Evolutionary conservation across 2,113 vertebrate genomes (phyloP).

Genomic region (Sphaerodactylus townsendi): DNA sequence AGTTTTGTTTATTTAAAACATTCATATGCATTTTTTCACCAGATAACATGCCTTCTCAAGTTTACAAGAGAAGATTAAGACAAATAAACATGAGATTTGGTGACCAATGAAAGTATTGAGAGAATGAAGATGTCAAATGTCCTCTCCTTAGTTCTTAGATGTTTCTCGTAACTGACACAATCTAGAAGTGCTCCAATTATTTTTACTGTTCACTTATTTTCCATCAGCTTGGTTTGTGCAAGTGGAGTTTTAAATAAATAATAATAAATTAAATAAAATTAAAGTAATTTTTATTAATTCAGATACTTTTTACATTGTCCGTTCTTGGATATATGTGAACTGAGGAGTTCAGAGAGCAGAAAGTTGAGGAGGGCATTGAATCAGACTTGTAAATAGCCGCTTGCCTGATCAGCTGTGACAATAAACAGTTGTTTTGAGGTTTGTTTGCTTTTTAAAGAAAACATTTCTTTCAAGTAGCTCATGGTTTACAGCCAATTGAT

Average conservation of each 20-base stretch:
- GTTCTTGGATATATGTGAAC: too few species aligned
- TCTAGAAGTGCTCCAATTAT: neutral
- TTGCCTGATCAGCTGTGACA: neutral
- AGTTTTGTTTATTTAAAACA: too few species aligned
- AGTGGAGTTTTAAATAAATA: neutral
- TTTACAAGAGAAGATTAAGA: too few species aligned
- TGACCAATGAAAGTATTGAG: too few species aligned
- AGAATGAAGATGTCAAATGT: too few species aligned
- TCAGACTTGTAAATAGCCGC: neutral
- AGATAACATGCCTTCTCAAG: too few species aligned
- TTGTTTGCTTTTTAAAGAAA: neutral
- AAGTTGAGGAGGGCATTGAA: neutral
- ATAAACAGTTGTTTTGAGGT: neutral
- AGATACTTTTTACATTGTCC: neutral
- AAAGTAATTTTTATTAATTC: neutral
- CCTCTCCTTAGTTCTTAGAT: too few species aligned
- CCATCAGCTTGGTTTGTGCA: neutral
- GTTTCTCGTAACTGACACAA: neutral
- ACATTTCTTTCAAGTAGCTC: neutral
- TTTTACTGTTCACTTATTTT: slow-evolving; percentile 1
- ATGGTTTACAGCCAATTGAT: neutral
- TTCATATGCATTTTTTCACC: too few species aligned
- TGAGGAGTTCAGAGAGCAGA: neutral
- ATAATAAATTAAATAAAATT: neutral
- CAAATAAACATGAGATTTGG: too few species aligned